Evolutionary conservation across 2,113 vertebrate genomes (phyloP).

Genomic region (Tetrax tetrax): DNA sequence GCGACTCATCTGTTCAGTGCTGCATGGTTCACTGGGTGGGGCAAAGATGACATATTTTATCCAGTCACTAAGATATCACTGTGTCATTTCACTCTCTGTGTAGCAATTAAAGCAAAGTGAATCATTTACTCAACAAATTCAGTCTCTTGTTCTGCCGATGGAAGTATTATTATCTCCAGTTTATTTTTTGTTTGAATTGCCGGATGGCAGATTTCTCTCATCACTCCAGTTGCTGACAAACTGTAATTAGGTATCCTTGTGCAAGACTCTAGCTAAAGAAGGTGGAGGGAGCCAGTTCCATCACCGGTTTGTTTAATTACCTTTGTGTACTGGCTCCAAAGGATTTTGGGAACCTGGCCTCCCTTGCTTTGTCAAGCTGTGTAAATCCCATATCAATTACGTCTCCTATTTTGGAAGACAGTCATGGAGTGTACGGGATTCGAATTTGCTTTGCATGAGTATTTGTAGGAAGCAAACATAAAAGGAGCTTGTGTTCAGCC

Average conservation of each 20-base stretch:
- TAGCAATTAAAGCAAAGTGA: slow-evolving; percentile 40
- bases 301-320: slow-evolving; percentile 1
- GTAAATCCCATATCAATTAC: slow-evolving; percentile 39
- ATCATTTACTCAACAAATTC: slow-evolving; percentile 18
- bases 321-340: slow-evolving; percentile 1
- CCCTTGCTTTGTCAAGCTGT: background rate
- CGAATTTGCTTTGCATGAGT: slow-evolving; percentile 19
- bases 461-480: slow-evolving; percentile 42
- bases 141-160: slow-evolving; percentile 17
- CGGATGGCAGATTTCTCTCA: slow-evolving; percentile 26
- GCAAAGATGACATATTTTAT: slow-evolving; percentile 23
- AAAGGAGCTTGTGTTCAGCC: slow-evolving; percentile 27
- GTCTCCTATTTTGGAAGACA: slow-evolving; percentile 26
- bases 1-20: background rate
- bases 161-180: background rate
- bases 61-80: background rate
- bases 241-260: background rate
- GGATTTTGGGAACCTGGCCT: background rate
- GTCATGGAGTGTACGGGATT: background rate
- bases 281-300: background rate
- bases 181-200: slow-evolving; percentile 38
- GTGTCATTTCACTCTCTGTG: background rate
- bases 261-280: background rate
- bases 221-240: background rate
- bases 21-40: background rate